Evolutionary conservation across 2,113 vertebrate genomes (phyloP).

Genomic region (Hemiscyllium ocellatum): DNA sequence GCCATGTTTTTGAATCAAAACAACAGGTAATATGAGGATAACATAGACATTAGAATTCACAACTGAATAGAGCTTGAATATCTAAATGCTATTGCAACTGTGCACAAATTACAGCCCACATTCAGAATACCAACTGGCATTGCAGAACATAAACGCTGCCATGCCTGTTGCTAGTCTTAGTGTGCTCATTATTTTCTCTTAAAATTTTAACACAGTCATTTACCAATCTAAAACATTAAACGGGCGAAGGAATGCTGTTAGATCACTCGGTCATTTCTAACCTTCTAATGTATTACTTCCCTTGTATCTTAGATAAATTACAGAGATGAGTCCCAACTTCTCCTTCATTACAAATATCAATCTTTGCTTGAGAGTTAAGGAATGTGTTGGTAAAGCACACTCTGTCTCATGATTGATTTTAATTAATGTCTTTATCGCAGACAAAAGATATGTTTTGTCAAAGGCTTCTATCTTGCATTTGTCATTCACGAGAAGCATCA

Average conservation of each 20-base stretch:
- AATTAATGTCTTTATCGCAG: background rate
- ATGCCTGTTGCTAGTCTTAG: background rate
- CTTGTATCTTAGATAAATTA: background rate
- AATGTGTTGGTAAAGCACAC: background rate
- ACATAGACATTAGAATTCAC: background rate
- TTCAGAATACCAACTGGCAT: background rate
- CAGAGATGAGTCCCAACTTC: background rate
- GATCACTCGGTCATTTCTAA: background rate
- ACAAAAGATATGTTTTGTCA: no score
- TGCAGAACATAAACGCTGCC: background rate
- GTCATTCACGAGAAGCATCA: no score
- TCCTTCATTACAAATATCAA: background rate
- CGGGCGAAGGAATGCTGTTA: background rate
- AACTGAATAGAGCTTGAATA: background rate
- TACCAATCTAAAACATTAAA: background rate
- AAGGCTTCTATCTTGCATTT: no score
- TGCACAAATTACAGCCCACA: background rate
- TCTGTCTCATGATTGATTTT: background rate
- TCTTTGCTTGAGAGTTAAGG: background rate
- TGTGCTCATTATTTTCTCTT: background rate
- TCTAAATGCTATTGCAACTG: background rate
- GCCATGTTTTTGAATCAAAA: background rate
- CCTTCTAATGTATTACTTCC: background rate
- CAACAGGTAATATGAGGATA: background rate
- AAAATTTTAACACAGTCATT: background rate